Conservation (phyloP, 2,113 vertebrate genomes). For the Prunella fulvescens region DNA sequence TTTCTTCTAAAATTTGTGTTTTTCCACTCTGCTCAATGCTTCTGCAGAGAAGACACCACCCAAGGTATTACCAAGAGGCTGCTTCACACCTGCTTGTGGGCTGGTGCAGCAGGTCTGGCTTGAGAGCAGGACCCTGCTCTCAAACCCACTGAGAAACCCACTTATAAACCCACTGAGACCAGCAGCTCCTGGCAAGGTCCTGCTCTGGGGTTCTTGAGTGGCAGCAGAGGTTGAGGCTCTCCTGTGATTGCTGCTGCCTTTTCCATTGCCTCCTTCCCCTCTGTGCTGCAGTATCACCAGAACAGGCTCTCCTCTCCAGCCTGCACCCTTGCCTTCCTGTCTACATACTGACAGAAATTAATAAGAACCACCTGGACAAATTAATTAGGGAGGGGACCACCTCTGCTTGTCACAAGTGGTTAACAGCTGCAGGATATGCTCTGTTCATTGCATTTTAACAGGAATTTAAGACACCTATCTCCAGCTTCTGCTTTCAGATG, state of each 20-base stretch:
- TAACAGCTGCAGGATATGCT: background rate
- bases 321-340: background rate
- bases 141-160: too few species aligned
- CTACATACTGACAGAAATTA: background rate
- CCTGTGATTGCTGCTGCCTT: background rate
- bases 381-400: background rate
- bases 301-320: background rate
- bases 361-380: background rate
- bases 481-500: background rate
- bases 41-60: background rate
- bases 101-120: background rate
- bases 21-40: background rate
- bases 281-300: background rate
- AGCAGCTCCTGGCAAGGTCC: background rate
- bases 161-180: too few species aligned
- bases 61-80: background rate
- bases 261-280: background rate
- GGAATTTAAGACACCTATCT: background rate
- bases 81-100: background rate
- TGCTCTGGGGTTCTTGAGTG: background rate
- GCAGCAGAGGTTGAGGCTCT: background rate
- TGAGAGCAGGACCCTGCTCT: too few species aligned
- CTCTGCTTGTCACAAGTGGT: background rate
- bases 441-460: background rate
- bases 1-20: background rate